These are phyloP conservation scores for Lindbergichthys nudifrons DNA, from an alignment of 2,797 vertebrate genomes.

Conservation along the genomic window DNA sequence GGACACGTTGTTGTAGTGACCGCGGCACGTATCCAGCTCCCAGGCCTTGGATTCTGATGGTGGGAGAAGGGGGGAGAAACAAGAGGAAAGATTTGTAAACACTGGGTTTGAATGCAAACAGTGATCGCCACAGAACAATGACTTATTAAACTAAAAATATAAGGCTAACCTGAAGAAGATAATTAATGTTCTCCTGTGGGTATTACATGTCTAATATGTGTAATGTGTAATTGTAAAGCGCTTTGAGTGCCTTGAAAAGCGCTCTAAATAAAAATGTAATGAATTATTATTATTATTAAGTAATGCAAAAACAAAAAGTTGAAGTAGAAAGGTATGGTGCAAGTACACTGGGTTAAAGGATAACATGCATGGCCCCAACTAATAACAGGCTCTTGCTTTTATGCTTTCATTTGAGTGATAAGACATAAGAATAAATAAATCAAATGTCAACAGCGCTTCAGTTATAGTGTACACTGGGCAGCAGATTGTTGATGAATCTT, in stretches of 20 bases:
- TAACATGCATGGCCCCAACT: too few species aligned
- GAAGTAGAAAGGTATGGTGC: background rate
- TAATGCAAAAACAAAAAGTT: background rate
- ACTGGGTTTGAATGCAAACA: background rate
- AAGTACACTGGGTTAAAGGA: too few species aligned
- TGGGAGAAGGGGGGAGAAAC: background rate
- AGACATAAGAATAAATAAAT: background rate
- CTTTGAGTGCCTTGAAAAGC: too few species aligned
- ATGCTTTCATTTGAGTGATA: background rate
- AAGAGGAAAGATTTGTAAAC: background rate
- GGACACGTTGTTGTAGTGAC: conserved; percentile 98
- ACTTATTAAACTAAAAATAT: background rate
- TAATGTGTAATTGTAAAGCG: too few species aligned
- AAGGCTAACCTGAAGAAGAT: background rate
- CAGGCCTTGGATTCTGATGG: conserved; percentile 93
- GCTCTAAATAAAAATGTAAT: too few species aligned
- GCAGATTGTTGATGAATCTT: background rate
- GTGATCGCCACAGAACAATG: background rate
- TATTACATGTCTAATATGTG: too few species aligned
- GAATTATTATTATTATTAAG: background rate
- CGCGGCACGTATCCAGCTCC: conserved; percentile 97
- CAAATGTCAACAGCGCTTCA: background rate
- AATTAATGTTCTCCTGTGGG: too few species aligned
- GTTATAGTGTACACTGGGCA: background rate
- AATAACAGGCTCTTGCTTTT: background rate